Evolutionary conservation across 2,888 invertebrate genomes (phyloP), one percentile per base, ranked within the genome.

Genomic region (Gari tellinella): DNA sequence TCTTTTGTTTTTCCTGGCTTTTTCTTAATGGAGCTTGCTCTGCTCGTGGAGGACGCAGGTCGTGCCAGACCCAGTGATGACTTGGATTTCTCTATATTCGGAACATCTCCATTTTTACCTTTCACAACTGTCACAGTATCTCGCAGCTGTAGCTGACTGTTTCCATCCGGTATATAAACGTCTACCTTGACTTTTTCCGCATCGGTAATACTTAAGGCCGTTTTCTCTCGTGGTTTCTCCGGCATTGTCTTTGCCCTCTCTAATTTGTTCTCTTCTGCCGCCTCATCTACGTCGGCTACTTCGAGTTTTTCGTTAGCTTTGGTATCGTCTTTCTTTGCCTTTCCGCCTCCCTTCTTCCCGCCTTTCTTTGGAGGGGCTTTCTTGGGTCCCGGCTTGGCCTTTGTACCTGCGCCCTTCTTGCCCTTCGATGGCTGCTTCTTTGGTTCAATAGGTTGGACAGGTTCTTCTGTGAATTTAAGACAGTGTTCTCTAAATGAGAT

Each of bases 181-280:
- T 69, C 78, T 14, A 78, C 78, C 43, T 73, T 70, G 4, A 78
- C 66, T 43, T 61, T 70, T 37, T 69, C 69, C 17, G 72, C 72
- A 41, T 77, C 77, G 25, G 51, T 57, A 25, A 77, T n/a, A 49
- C 66, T 72, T 5, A 77, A 23, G 15, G 53, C 43, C 15, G 77
- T 77, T 46, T 72, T 68, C 55, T 77, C 76, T 26, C 72, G 37
- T 19, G 23, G 41, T 31, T 46, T 51, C 17, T 66, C 72, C 2
- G 77, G 77, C 77, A 77, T 72, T 40, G 72, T 63, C 37, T 72
- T 77, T 12, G 72, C 58, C 53, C 77, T 52, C 26, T 72, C 69
- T 21, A 77, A 21, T 12, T n/a, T 31, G 14, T 57, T 43, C 10
- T 23, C 19, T 41, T 57, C 48, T 12, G 7, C 8, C 23, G 51